Evolutionary conservation across 2,113 vertebrate species (phyloP).

Genomic region (Gnathonemus longibarbis): DNA sequence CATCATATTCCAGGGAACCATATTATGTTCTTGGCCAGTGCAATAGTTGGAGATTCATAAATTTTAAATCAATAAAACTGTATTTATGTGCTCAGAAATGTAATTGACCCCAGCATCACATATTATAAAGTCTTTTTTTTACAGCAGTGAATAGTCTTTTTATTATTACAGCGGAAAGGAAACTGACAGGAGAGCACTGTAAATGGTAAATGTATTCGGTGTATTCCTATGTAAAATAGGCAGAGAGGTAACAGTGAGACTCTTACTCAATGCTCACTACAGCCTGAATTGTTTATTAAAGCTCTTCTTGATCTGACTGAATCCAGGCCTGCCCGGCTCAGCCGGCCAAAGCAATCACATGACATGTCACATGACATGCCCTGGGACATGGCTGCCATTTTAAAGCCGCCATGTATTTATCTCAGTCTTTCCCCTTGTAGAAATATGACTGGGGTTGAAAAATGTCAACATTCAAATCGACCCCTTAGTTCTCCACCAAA

Average conservation of each 20-base stretch:
- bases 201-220: background rate
- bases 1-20: background rate
- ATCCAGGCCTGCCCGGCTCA: background rate
- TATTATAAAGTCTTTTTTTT: background rate
- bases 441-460: slow-evolving; percentile 28
- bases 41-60: background rate
- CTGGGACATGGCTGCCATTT: slow-evolving; percentile 24
- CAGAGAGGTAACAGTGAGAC: background rate
- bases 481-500: slow-evolving; percentile 11
- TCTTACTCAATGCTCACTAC: background rate
- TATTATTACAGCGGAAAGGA: background rate
- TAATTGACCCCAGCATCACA: background rate
- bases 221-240: background rate
- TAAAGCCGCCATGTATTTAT: slow-evolving; percentile 4
- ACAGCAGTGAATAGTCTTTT: background rate
- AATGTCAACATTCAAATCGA: slow-evolving; percentile 30
- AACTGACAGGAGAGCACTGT: background rate
- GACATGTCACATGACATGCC: background rate
- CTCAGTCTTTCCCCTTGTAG: slow-evolving; percentile 20
- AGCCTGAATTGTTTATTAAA: background rate
- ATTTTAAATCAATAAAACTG: background rate
- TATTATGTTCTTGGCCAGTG: background rate
- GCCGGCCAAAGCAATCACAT: background rate
- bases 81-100: background rate
- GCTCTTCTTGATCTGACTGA: background rate